Conservation (phyloP, 2,797 vertebrate genomes). For the Valencia hispanica region DNA sequence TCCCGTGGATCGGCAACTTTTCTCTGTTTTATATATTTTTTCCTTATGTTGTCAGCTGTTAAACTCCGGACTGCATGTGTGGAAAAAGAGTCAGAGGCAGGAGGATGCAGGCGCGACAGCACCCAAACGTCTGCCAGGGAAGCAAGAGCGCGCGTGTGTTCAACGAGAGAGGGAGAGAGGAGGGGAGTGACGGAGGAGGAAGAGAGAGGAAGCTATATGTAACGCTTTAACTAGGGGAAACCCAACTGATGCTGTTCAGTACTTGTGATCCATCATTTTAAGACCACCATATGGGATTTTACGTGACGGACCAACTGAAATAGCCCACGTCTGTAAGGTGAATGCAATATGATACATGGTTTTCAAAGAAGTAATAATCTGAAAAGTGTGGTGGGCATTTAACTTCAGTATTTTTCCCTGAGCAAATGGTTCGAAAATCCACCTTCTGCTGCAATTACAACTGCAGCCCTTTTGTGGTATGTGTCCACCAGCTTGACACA, state of each 20-base stretch:
- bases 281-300: neutral
- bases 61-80: constrained; percentile 21
- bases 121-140: constrained; percentile 70
- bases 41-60: neutral
- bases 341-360: neutral
- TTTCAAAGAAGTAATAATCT: neutral
- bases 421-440: no score
- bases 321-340: neutral
- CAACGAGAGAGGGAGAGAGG: constrained; percentile 45
- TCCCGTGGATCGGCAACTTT: constrained; percentile 53
- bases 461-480: no score
- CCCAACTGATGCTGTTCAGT: constrained; percentile 34
- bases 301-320: neutral
- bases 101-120: constrained; percentile 62
- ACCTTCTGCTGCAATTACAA: no score
- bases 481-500: no score
- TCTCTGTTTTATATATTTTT: neutral
- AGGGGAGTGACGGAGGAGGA: constrained; percentile 31
- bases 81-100: constrained; percentile 6
- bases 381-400: neutral
- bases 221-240: constrained; percentile 47
- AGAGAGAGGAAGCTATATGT: constrained; percentile 50
- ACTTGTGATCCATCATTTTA: constrained; percentile 20
- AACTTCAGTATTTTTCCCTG: no score
- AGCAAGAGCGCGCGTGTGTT: constrained; percentile 57